Percentiles rank a stretch among this genome's conserved stretches.
Evolutionary conservation across 2,797 vertebrate genomes (phyloP).

Genomic region (Chiroxiphia lanceolata): DNA sequence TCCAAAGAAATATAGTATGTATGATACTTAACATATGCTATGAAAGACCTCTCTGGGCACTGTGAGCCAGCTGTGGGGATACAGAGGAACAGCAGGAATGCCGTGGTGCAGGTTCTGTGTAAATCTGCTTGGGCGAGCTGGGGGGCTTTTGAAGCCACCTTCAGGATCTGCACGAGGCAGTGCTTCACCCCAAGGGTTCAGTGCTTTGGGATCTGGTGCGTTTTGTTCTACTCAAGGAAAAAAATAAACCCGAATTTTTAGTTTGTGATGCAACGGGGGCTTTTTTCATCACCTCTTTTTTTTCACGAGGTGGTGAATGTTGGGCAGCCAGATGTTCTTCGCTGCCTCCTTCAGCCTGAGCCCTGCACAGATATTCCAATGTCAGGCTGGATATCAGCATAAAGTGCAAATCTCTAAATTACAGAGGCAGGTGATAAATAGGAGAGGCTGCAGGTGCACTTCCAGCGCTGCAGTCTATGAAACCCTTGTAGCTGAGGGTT

Average conservation of each 20-base stretch:
- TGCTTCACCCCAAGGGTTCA: background rate
- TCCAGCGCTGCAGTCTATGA: background rate
- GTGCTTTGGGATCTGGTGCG: background rate
- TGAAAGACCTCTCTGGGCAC: background rate
- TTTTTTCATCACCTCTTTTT: background rate
- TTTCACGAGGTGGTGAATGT: background rate
- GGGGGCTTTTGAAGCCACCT: background rate
- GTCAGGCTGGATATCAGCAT: background rate
- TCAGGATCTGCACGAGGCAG: background rate
- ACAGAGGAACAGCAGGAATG: background rate
- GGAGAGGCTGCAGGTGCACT: slow-evolving; percentile 21
- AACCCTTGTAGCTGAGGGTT: background rate
- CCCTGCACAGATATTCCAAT: accelerated
- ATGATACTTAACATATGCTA: background rate
- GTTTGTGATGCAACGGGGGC: accelerated
- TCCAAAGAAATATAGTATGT: background rate
- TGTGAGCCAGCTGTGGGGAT: background rate
- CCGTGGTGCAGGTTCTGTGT: accelerated
- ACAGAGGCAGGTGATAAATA: background rate
- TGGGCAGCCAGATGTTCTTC: background rate
- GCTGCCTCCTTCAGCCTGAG: background rate
- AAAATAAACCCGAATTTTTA: background rate
- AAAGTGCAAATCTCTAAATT: background rate
- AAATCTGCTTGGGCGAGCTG: background rate
- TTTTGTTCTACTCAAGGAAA: background rate